Evolutionary conservation across 2,113 vertebrate species (phyloP), one percentile per base, ranked within the genome.

Genomic region (Serranochromis macrocephalus): DNA sequence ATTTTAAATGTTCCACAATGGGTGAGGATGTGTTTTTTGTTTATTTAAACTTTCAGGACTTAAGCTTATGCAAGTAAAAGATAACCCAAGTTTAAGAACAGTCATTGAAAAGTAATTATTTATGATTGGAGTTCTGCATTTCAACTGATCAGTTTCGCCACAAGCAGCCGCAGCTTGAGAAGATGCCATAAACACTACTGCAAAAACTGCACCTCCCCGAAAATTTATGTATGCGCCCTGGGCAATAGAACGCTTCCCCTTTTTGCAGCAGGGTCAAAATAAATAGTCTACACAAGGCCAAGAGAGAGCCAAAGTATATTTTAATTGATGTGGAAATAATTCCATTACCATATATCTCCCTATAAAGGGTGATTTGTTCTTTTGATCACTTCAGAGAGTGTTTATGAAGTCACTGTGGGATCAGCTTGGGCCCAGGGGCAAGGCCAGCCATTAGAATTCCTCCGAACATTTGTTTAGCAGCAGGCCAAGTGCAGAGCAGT

Each of bases 391-490:
- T 83, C 63, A 78, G 84, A 88, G 88, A 90, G 89, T 87, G 92
- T 94, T 95, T 92, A 89, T 94, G 93, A 94, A 93, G 89, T 94
- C 91, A 93, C 91, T 89, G 92, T 88, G 85, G 81, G 93, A 94
- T 91, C 89, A 83, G 88, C 78, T 88, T 5, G 85, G 88, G 90
- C 87, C 90, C 85, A 81, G 82, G 87, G 89, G 91, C 92, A 93
- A 91, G 88, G 86, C 91, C 87, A 82, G 90, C 87, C 92, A 93
- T 86, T 87, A 94, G 93, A 92, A 94, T 95, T 95, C 93, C 90
- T 90, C 88, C 61, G 81, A 95, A 94, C 95, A 94, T 96, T 94
- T 95, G 94, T 95, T 95, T 94, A 95, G 91, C 89, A 90, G 90
- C 91, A 91, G 93, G 91, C 90, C 84, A 83, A 94, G 92, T 81